Percentiles rank a stretch among this genome's conserved stretches.
Evolutionary conservation across 2,797 vertebrate species (phyloP).

Genomic region (Hozukius guyotensis): DNA sequence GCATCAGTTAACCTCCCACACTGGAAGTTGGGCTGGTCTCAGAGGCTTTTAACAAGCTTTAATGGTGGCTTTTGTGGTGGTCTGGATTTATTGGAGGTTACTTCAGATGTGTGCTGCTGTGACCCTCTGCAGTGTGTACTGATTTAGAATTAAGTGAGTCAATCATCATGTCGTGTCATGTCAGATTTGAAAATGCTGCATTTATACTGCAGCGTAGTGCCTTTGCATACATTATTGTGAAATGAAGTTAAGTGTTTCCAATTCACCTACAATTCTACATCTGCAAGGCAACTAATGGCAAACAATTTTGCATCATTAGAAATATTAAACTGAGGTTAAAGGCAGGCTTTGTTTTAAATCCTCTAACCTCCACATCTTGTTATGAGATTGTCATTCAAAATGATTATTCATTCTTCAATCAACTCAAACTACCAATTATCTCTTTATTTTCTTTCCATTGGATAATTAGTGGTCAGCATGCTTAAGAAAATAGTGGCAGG

Average conservation of each 20-base stretch:
- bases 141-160: background rate
- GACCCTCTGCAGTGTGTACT: background rate
- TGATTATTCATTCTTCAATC: conserved; percentile 22
- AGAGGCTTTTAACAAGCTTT: conserved; percentile 2
- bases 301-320: conserved; percentile 34
- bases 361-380: conserved; percentile 43
- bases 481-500: conserved; percentile 53
- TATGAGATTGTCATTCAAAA: conserved; percentile 39
- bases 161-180: background rate
- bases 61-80: background rate
- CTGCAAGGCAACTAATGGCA: conserved; percentile 25
- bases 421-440: conserved; percentile 27
- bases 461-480: conserved; percentile 49
- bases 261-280: background rate
- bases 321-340: conserved; percentile 35
- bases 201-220: background rate
- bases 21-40: conserved; percentile 7
- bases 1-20: conserved; percentile 36
- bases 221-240: background rate
- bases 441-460: conserved; percentile 53
- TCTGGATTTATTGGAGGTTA: conserved; percentile 25
- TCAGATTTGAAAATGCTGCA: background rate
- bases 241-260: background rate
- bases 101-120: background rate
- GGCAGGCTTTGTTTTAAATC: conserved; percentile 32